Evolutionary conservation across 2,888 invertebrate species (phyloP).

Genomic region (Lithodes maja): DNA sequence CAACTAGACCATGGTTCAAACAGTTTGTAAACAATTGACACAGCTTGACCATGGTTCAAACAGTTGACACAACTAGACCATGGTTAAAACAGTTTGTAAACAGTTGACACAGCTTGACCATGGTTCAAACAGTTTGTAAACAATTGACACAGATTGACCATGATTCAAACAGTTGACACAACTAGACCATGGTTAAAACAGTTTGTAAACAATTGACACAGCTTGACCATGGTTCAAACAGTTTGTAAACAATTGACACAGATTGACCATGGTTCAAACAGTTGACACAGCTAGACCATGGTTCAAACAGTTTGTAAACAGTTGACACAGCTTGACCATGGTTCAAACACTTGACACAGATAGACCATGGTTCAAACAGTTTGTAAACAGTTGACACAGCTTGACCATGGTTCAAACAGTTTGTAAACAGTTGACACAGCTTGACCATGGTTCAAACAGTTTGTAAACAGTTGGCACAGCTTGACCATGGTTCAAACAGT

Average conservation of each 20-base stretch:
- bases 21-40: neutral
- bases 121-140: neutral
- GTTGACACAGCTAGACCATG: neutral
- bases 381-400: too few species aligned
- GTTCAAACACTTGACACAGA: neutral
- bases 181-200: neutral
- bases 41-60: too few species aligned
- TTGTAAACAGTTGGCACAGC: too few species aligned
- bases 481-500: too few species aligned
- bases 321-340: neutral
- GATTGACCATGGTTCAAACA: neutral
- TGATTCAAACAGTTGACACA: too few species aligned
- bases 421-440: neutral
- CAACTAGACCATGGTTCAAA: neutral
- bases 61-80: neutral
- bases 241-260: too few species aligned
- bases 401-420: neutral
- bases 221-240: too few species aligned
- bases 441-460: too few species aligned
- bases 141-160: neutral
- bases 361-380: too few species aligned
- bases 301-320: neutral
- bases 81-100: too few species aligned
- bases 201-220: neutral
- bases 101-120: too few species aligned